Evolutionary conservation across 92 coral and sea anemone genomes (phyloP).

Genomic region (Phenganax stokvisi): DNA sequence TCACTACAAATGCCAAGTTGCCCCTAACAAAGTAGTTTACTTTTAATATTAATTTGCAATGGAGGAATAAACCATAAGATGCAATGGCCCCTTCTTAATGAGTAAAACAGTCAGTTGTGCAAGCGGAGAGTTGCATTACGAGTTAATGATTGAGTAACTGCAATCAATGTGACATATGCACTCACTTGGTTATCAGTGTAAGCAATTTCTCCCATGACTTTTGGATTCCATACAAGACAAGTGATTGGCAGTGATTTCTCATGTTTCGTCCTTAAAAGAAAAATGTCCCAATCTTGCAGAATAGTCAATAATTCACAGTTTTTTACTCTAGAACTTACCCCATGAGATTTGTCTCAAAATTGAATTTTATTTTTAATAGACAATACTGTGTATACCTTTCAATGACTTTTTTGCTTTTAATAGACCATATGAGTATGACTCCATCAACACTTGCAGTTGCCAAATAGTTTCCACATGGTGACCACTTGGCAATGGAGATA

Average conservation of each 20-base stretch:
- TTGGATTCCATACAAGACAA: conserved; percentile 93
- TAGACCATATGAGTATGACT: conserved; percentile 78
- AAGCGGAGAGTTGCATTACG: too few species aligned
- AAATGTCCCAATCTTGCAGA: background rate
- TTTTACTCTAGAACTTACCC: background rate
- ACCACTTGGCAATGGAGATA: conserved; percentile 80
- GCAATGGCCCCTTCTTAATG: background rate
- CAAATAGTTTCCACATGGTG: conserved; percentile 91
- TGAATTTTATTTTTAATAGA: background rate
- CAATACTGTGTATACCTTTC: conserved; percentile 59
- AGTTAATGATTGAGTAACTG: background rate
- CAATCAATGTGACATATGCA: background rate
- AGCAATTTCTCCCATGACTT: conserved; percentile 72
- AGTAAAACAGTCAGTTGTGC: too few species aligned
- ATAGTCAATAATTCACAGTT: too few species aligned
- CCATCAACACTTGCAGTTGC: conserved; percentile 82
- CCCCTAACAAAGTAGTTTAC: conserved; percentile 50
- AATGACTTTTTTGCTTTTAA: conserved; percentile 53
- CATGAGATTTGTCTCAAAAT: background rate
- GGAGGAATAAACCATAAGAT: background rate
- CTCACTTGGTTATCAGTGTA: conserved; percentile 87
- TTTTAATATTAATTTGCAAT: background rate
- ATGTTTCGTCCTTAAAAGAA: conserved; percentile 64
- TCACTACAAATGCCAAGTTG: conserved; percentile 90
- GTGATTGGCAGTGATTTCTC: conserved; percentile 63